Conservation (phyloP, 2,113 vertebrate genomes). For the Perca fluviatilis region DNA sequence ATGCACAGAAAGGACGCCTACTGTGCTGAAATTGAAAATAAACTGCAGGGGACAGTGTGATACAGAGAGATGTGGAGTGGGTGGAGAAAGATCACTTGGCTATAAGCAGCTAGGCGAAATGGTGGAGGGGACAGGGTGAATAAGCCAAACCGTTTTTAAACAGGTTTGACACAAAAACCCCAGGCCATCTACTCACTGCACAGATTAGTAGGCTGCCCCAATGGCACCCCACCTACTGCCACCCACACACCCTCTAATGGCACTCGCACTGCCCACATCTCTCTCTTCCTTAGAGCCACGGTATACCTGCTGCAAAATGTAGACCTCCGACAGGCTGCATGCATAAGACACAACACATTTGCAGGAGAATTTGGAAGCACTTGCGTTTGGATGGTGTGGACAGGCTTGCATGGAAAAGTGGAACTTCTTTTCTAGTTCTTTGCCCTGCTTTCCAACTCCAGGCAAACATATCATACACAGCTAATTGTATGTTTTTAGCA, state of each 20-base stretch:
- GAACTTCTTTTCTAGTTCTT: neutral
- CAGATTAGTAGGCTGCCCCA: conserved; percentile 48
- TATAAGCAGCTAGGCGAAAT: conserved; percentile 47
- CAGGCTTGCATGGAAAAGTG: neutral
- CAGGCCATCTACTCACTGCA: conserved; percentile 48
- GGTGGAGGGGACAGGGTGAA: conserved; percentile 51
- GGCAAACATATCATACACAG: too few relatives aligned
- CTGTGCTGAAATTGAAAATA: conserved; percentile 59
- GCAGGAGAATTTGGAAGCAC: neutral
- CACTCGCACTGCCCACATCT: conserved; percentile 34
- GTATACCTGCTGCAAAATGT: conserved; percentile 29
- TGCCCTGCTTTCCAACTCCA: neutral
- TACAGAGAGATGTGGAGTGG: conserved; percentile 35
- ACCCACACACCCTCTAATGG: conserved; percentile 46
- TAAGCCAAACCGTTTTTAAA: conserved; percentile 62
- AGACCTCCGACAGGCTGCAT: conserved; percentile 27
- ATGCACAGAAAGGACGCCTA: conserved; percentile 35
- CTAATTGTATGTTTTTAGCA: neutral
- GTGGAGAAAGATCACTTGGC: conserved; percentile 57
- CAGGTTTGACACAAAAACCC: conserved; percentile 56
- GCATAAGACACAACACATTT: conserved; percentile 14
- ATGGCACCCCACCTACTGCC: conserved; percentile 51
- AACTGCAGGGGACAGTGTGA: conserved; percentile 52
- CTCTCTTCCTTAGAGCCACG: conserved; percentile 23
- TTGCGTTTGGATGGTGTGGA: neutral